Percentiles rank a stretch among this genome's conserved stretches.
phyloP scores from a whole-genome alignment of 2,888 invertebrate species.

The Netelia fuscicornis region DNA sequence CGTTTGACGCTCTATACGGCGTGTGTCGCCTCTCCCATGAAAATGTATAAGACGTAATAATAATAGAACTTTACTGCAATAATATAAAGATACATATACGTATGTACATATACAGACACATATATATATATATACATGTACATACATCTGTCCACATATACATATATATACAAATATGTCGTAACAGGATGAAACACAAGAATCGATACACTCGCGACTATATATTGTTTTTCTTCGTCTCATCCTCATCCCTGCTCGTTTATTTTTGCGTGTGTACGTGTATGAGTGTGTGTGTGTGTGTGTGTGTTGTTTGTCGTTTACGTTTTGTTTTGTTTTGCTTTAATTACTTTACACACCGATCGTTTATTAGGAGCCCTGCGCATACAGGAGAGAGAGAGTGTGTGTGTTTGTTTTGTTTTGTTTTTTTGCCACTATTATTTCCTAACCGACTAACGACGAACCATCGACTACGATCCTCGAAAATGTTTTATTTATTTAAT shows the following conservation, averaged over 20 bases:
- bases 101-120: slow-evolving; percentile 8
- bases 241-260: slow-evolving; percentile 25
- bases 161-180: slow-evolving; percentile 21
- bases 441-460: slow-evolving; percentile 65
- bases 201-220: slow-evolving; percentile 52
- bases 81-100: slow-evolving; percentile 6
- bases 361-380: slow-evolving; percentile 53
- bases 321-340: slow-evolving; percentile 7
- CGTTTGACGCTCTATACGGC: slow-evolving; percentile 33
- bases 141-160: neutral
- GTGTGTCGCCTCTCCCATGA: slow-evolving; percentile 29
- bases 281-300: neutral
- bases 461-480: slow-evolving; percentile 64
- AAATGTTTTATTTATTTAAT: slow-evolving; percentile 27
- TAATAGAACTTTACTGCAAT: slow-evolving; percentile 20
- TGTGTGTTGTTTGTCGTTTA: slow-evolving; percentile 6
- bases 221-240: slow-evolving; percentile 33
- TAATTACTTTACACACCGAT: slow-evolving; percentile 48
- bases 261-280: slow-evolving; percentile 4
- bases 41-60: slow-evolving; percentile 35
- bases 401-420: no score
- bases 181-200: slow-evolving; percentile 49
- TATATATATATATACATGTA: neutral
- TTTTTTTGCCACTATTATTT: slow-evolving; percentile 36
- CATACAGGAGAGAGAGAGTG: slow-evolving; percentile 38